A percentile compares a stretch with the other conserved stretches of the same genome.
Conservation (phyloP, 2,113 vertebrate genomes). For the Pelusios castaneus region DNA sequence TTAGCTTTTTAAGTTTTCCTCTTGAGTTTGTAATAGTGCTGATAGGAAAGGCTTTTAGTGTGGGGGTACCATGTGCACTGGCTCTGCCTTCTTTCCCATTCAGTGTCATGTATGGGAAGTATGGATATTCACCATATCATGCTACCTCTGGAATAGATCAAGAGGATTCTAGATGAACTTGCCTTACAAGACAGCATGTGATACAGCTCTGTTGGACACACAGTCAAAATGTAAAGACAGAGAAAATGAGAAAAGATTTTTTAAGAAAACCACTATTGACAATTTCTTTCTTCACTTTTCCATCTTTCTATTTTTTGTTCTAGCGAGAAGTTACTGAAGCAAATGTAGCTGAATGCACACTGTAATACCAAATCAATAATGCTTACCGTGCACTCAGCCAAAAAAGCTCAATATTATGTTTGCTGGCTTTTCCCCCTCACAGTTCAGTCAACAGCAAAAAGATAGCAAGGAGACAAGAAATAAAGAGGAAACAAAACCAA, state of each 20-base stretch:
- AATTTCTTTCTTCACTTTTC: background rate
- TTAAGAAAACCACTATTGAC: background rate
- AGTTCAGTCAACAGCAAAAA: constrained; percentile 49
- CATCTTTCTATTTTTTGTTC: background rate
- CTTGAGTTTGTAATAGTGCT: background rate
- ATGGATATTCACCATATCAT: background rate
- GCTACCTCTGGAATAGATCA: background rate
- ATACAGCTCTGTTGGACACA: background rate
- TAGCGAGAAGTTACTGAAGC: background rate
- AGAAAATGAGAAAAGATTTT: background rate
- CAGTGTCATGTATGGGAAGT: background rate
- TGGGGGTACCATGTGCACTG: background rate
- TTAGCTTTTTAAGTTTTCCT: background rate
- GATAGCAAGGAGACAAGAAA: background rate
- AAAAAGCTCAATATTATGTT: constrained; percentile 23
- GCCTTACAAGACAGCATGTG: background rate
- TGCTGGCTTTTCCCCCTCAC: constrained; percentile 9
- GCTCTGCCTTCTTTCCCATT: background rate
- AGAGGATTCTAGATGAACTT: background rate
- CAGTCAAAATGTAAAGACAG: background rate
- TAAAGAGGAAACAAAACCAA: background rate
- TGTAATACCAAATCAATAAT: background rate
- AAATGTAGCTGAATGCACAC: constrained; percentile 12
- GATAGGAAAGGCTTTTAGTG: background rate
- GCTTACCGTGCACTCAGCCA: background rate